Conservation (phyloP, 2,888 invertebrate genomes). For the Saturnia japonica region DNA sequence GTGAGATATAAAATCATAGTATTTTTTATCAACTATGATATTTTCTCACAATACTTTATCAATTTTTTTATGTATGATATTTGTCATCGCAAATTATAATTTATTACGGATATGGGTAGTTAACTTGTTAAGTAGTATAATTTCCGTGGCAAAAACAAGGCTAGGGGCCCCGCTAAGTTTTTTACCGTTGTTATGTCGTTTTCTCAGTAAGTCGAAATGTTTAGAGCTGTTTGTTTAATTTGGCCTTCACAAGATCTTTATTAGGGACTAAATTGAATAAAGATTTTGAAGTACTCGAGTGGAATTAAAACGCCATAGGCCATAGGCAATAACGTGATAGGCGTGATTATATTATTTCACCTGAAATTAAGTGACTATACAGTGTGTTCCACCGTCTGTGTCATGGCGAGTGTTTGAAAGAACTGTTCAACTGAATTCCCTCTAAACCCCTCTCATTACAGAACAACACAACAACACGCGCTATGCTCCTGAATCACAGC, state of each 20-base stretch:
- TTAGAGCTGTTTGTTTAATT: background rate
- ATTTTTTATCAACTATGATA: background rate
- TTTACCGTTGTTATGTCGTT: background rate
- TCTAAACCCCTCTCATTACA: too few species aligned
- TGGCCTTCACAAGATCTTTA: background rate
- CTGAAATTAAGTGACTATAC: too few species aligned
- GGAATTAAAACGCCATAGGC: too few species aligned
- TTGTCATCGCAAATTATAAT: constrained; percentile 9
- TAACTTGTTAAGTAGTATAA: background rate
- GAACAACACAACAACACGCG: too few species aligned
- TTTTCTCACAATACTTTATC: background rate
- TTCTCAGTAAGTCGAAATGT: background rate
- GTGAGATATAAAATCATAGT: too few species aligned
- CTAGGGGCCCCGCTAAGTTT: background rate
- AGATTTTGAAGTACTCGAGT: too few species aligned
- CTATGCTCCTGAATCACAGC: too few species aligned
- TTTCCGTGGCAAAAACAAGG: constrained; percentile 4
- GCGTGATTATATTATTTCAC: too few species aligned
- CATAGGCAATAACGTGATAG: too few species aligned
- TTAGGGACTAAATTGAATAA: background rate
- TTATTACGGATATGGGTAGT: background rate
- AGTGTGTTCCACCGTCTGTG: too few species aligned
- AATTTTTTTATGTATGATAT: background rate
- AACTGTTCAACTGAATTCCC: too few species aligned
- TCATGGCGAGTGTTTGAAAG: too few species aligned